phyloP scores from a whole-genome alignment of 1,140 invertebrate genomes.

The Pygmarrhopalites habei region DNA sequence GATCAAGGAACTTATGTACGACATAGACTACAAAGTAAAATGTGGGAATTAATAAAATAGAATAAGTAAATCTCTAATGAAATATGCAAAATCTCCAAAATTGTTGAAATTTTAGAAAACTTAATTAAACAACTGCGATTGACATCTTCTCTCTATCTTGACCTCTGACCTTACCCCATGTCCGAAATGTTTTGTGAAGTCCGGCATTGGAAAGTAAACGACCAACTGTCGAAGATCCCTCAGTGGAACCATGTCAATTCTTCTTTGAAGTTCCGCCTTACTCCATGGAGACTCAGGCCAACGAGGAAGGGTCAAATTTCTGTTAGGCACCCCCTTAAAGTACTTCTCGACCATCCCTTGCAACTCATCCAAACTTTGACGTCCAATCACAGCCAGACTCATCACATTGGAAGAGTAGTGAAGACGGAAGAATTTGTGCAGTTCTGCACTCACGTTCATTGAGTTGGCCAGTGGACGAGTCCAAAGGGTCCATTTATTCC shows the following conservation, averaged over 20 bases:
- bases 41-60: too few relatives aligned
- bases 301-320: slow-evolving; percentile 58
- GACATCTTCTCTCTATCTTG: too few relatives aligned
- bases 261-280: slow-evolving; percentile 57
- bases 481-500: slow-evolving; percentile 73
- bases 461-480: slow-evolving; percentile 68
- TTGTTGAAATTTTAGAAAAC: too few relatives aligned
- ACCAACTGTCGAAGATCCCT: slow-evolving; percentile 80
- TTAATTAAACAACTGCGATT: too few relatives aligned
- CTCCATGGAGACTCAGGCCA: slow-evolving; percentile 78
- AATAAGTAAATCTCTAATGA: too few relatives aligned
- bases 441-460: slow-evolving; percentile 71
- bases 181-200: slow-evolving; percentile 67
- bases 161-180: slow-evolving; percentile 65
- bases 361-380: slow-evolving; percentile 75
- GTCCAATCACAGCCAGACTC: slow-evolving; percentile 77
- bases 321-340: slow-evolving; percentile 73
- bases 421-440: slow-evolving; percentile 80
- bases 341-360: slow-evolving; percentile 66
- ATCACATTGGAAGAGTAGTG: slow-evolving; percentile 95
- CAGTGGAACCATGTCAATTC: slow-evolving; percentile 71
- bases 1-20: too few relatives aligned
- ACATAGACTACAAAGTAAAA: too few relatives aligned
- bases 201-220: slow-evolving; percentile 81
- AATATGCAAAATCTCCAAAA: too few relatives aligned